phyloP scores from a whole-genome alignment of 2,113 vertebrate genomes.

The Pyrgilauda ruficollis region DNA sequence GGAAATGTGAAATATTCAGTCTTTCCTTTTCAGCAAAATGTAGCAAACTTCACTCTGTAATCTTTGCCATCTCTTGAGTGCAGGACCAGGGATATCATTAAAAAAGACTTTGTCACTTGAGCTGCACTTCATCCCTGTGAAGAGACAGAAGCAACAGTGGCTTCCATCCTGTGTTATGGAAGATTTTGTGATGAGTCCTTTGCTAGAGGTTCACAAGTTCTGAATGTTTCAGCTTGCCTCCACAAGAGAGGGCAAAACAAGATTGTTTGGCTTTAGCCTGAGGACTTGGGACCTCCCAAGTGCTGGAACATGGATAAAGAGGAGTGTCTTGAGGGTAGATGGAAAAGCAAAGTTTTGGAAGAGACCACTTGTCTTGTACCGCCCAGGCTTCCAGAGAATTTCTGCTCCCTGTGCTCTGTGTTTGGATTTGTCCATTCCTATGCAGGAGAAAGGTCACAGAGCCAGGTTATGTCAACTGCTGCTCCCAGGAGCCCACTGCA shows the following conservation, averaged over 20 bases:
- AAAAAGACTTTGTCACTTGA: not conserved
- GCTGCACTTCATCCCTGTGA: not conserved
- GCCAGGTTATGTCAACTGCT: not conserved
- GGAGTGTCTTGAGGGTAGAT: not conserved
- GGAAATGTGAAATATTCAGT: not conserved
- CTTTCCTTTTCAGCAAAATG: not conserved
- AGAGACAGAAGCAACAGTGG: not conserved
- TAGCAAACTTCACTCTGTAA: not conserved
- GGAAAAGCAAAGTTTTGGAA: not conserved
- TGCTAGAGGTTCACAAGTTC: not conserved
- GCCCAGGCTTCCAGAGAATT: not conserved
- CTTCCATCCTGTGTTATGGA: not conserved
- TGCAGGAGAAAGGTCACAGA: not conserved
- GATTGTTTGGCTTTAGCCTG: conserved; percentile 1
- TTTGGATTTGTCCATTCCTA: not conserved
- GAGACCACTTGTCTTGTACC: not conserved
- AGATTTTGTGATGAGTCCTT: not conserved
- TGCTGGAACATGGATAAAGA: not conserved
- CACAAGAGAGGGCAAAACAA: not conserved
- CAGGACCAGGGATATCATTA: not conserved
- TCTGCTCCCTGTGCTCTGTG: not conserved
- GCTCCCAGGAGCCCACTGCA: not conserved
- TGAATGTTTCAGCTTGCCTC: not conserved
- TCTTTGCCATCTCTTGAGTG: not conserved
- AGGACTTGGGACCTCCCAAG: conserved; percentile 6